phyloP scores from a whole-genome alignment of 2,113 vertebrate genomes.

The Elanus axillaris region DNA sequence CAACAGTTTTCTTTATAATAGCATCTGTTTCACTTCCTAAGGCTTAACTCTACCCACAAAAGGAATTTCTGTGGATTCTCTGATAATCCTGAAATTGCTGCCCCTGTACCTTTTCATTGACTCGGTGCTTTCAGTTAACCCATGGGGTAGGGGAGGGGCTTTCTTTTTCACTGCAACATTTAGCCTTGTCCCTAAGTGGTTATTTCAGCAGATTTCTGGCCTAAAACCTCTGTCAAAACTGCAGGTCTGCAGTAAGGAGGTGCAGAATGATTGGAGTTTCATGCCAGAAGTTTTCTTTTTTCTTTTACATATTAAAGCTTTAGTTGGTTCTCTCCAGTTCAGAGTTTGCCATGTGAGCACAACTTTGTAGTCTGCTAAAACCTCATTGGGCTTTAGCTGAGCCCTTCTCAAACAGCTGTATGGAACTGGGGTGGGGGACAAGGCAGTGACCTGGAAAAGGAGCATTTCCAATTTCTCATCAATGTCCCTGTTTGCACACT shows the following conservation, averaged over 20 bases:
- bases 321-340: background rate
- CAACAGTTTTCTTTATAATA: conserved; percentile 60
- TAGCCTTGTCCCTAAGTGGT: background rate
- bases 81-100: conserved; percentile 63
- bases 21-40: conserved; percentile 76
- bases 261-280: background rate
- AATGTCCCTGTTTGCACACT: no score
- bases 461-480: background rate
- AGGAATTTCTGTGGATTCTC: conserved; percentile 67
- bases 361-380: background rate
- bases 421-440: background rate
- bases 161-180: background rate
- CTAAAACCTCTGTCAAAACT: background rate
- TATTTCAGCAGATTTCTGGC: background rate
- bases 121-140: conserved; percentile 14
- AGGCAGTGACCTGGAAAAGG: background rate
- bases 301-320: background rate
- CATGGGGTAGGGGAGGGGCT: background rate
- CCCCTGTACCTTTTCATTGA: conserved; percentile 44
- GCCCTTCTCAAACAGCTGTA: background rate
- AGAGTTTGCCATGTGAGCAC: background rate
- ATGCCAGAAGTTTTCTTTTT: rapidly evolving
- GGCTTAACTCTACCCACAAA: conserved; percentile 44
- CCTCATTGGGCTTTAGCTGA: background rate
- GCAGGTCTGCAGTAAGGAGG: background rate